Evolutionary conservation across 2,888 invertebrate genomes (phyloP), one percentile per base, ranked within the genome.

Genomic region (Phortica magna): DNA sequence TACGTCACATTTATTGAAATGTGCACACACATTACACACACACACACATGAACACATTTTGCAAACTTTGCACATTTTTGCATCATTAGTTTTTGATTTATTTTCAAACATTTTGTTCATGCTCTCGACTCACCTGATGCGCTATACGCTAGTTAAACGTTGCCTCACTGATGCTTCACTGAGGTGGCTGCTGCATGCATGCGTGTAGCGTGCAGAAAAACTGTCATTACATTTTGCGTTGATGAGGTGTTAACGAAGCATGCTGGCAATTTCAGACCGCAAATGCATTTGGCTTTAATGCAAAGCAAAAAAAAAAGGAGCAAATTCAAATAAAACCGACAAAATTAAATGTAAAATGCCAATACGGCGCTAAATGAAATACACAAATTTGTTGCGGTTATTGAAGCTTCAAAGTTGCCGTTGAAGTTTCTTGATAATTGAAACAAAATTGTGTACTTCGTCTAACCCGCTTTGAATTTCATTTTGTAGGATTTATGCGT

Each of bases 1-100:
- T 31, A 1, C 31, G 31, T 31, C 31, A 31, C 3, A 31, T 31
- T 31, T 31, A 31, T 31, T 31, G 31, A 31, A 31, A 31, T 31
- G 31, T 31, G 31, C 31, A 31, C 31, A 31, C 31, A 31, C 5
- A 31, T 31, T 31, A 31, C 31, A 31, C 31, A 1, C 31, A 31
- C 31, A 1, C 31, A 31, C 31, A 31, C 31, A 1, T 4, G 5
- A 0, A 31, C 31, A 31, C 31, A 31, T 87, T 85, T 87, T 75
- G 70, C 76, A 14, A 76, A 76, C 39, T 67, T 42, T n/a, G 75
- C 41, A 41, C 65, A 41, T 41, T 65, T 65, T 65, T 65, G 41
- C 41, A 65, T 65, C 65, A 65, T 65, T 65, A 65, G 41, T 65
- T 65, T 61, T 22, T 61, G 22, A 61, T 17, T 61, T 61, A 61